Conservation (phyloP, 2,888 invertebrate genomes). For the Drosophila macrospina region DNA sequence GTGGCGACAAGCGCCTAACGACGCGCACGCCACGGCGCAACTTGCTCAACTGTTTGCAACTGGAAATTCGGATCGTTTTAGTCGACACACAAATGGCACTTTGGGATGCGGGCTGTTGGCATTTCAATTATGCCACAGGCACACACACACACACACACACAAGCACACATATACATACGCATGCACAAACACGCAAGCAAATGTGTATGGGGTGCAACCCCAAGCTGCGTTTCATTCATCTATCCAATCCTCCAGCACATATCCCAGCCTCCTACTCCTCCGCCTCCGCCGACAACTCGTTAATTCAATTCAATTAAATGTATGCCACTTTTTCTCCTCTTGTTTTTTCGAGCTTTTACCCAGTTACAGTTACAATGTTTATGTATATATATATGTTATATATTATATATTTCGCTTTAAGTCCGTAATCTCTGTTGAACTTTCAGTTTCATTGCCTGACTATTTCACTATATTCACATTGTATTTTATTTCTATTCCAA, state of each 20-base stretch:
- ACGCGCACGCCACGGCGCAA: slow-evolving; percentile 77
- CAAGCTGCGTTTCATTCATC: slow-evolving; percentile 24
- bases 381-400: background rate
- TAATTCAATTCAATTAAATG: slow-evolving; percentile 83
- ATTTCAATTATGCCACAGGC: slow-evolving; percentile 43
- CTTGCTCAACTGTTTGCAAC: slow-evolving; percentile 70
- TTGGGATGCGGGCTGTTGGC: slow-evolving; percentile 40
- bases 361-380: slow-evolving; percentile 10
- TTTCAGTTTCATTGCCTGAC: slow-evolving; percentile 76
- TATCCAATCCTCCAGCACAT: slow-evolving; percentile 19
- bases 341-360: slow-evolving; percentile 15
- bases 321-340: slow-evolving; percentile 36
- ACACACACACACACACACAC: background rate
- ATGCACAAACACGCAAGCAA: background rate
- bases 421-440: slow-evolving; percentile 50
- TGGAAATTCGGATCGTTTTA: slow-evolving; percentile 34
- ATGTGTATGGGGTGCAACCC: slow-evolving; percentile 52
- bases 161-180: too few relatives aligned
- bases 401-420: background rate
- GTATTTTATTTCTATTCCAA: slow-evolving; percentile 19
- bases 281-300: slow-evolving; percentile 5
- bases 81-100: slow-evolving; percentile 31
- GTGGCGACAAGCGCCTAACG: slow-evolving; percentile 69
- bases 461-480: slow-evolving; percentile 40
- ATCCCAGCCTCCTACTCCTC: background rate